Conservation (phyloP, 2,888 invertebrate species). For the Cheilosia impressa region DNA sequence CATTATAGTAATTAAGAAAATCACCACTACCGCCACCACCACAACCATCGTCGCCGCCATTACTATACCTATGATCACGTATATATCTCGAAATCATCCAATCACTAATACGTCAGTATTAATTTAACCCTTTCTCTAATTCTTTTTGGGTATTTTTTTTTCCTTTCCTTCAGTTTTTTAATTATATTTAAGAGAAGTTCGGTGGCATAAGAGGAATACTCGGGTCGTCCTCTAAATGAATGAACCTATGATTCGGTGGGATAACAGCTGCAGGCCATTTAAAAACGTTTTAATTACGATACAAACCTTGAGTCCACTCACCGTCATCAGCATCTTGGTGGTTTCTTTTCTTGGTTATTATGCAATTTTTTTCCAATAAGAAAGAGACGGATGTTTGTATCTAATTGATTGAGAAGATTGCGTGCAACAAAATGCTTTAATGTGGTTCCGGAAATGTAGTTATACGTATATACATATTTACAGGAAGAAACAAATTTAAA, state of each 20-base stretch:
- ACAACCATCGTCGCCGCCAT: neutral
- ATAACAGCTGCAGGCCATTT: conserved; percentile 71
- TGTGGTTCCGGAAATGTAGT: neutral
- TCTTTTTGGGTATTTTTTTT: conserved; percentile 11
- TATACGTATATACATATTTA: neutral
- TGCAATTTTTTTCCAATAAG: conserved; percentile 27
- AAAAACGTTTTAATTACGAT: conserved; percentile 69
- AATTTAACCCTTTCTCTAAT: conserved; percentile 64
- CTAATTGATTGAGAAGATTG: conserved; percentile 54
- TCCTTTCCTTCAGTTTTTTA: conserved; percentile 20
- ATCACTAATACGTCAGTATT: conserved; percentile 42
- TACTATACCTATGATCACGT: neutral
- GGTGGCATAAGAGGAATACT: conserved; percentile 38
- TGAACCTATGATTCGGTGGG: conserved; percentile 62
- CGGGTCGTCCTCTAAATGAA: conserved; percentile 39
- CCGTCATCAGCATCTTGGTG: neutral
- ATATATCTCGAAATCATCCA: conserved; percentile 23
- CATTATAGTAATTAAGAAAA: conserved; percentile 74
- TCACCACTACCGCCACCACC: conserved; percentile 42
- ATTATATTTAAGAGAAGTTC: conserved; percentile 48
- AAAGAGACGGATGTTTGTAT: conserved; percentile 42
- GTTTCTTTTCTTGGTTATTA: conserved; percentile 25
- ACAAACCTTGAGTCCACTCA: conserved; percentile 42
- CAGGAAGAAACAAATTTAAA: conserved; percentile 8
- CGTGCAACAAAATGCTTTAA: conserved; percentile 46